Evolutionary conservation across 1,140 invertebrate genomes (phyloP).

Genomic region (Carcinoscorpius rotundicauda): DNA sequence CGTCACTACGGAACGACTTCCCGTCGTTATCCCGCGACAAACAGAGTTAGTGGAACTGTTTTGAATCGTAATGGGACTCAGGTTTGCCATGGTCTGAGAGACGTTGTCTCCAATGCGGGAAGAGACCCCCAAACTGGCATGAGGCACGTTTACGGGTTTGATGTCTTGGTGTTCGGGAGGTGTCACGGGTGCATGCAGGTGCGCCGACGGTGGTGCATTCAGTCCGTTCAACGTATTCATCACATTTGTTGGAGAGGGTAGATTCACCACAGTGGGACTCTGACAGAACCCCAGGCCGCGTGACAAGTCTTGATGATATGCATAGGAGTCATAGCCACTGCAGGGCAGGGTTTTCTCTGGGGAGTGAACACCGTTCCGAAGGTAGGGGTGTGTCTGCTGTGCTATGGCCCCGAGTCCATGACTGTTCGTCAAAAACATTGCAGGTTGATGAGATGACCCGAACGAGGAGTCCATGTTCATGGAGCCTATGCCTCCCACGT

Average conservation of each 20-base stretch:
- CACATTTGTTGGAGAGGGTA: constrained; percentile 35
- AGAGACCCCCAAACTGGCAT: too few relatives aligned
- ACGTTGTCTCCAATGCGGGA: neutral
- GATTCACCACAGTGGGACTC: constrained; percentile 28
- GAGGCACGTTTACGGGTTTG: constrained; percentile 13
- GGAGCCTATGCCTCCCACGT: constrained; percentile 46
- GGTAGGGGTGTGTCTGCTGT: constrained; percentile 46
- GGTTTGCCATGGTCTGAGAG: constrained; percentile 1
- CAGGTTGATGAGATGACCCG: constrained; percentile 48
- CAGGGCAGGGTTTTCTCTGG: constrained; percentile 52
- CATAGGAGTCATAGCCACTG: constrained; percentile 45
- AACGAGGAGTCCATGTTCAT: constrained; percentile 46
- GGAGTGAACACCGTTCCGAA: constrained; percentile 51
- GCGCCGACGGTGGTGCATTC: constrained; percentile 39
- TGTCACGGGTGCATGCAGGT: constrained; percentile 31
- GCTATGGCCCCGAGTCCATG: constrained; percentile 39
- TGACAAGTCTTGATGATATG: constrained; percentile 40
- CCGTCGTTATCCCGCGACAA: neutral
- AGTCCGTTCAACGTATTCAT: constrained; percentile 35
- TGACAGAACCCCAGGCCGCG: constrained; percentile 36
- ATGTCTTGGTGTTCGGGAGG: constrained; percentile 25
- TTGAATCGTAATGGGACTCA: neutral
- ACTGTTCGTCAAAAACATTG: constrained; percentile 52
- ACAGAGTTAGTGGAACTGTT: too few relatives aligned
- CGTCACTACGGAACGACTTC: constrained; percentile 7